Percentiles rank a stretch among this genome's conserved stretches.
These are phyloP conservation scores for Pomacea canaliculata DNA, from an alignment of 2,888 invertebrate species.

Conservation along the genomic window DNA sequence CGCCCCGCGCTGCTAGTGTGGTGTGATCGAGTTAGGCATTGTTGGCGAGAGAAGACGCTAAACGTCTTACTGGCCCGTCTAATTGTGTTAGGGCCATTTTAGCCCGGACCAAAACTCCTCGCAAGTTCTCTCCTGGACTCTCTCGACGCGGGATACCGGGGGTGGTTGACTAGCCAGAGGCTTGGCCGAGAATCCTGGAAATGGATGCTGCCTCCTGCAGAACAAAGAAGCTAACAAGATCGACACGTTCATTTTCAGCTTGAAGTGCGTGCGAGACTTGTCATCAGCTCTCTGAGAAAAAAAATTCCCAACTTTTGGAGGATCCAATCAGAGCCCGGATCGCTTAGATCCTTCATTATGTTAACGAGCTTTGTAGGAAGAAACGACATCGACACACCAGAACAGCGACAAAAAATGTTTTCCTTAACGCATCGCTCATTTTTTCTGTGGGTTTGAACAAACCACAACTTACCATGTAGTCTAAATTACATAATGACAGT, in stretches of 20 bases:
- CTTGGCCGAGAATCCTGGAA: background rate
- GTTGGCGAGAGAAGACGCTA: conserved; percentile 19
- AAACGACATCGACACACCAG: no score
- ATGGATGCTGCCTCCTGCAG: conserved; percentile 1
- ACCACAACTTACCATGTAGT: no score
- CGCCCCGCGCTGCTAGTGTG: background rate
- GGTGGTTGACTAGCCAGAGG: background rate
- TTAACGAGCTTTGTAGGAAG: no score
- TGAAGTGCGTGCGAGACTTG: no score
- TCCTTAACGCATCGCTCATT: no score
- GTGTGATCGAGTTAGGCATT: conserved; percentile 18
- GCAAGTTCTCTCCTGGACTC: background rate
- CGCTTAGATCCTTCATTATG: no score
- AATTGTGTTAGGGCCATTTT: conserved; percentile 17
- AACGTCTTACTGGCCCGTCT: conserved; percentile 17
- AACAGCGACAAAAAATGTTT: no score
- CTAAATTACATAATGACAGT: no score
- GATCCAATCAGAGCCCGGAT: no score
- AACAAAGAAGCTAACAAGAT: background rate
- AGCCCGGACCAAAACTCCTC: background rate
- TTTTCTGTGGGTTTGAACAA: no score
- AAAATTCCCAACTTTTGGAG: no score
- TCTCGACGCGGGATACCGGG: background rate
- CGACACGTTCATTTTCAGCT: background rate
- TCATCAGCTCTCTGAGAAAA: no score